These are phyloP conservation scores for Micropterix aruncella DNA, from an alignment of 2,888 invertebrate species.

Conservation along the genomic window DNA sequence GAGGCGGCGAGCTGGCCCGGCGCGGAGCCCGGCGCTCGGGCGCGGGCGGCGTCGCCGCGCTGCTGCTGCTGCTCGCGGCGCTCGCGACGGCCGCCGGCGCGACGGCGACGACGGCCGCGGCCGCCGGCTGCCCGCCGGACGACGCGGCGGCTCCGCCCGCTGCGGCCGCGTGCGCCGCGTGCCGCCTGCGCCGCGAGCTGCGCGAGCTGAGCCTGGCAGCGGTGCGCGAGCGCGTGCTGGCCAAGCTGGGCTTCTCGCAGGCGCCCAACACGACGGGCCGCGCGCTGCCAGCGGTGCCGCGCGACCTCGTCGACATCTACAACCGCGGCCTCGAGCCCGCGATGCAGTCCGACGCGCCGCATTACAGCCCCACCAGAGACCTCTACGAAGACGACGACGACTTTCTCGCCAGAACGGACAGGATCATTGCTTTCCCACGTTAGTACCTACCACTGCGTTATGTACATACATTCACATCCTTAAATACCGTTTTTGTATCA, in stretches of 20 bases:
- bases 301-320: conserved; percentile 36
- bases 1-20: conserved; percentile 29
- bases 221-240: conserved; percentile 49
- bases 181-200: conserved; percentile 40
- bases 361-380: conserved; percentile 24
- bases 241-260: conserved; percentile 44
- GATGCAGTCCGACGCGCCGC: conserved; percentile 32
- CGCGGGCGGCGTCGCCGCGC: conserved; percentile 36
- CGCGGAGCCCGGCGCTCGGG: conserved; percentile 36
- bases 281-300: conserved; percentile 41
- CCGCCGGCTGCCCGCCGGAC: conserved; percentile 17
- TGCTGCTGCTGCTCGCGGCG: conserved; percentile 11
- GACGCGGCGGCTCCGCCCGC: conserved; percentile 22
- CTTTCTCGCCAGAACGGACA: conserved; percentile 52
- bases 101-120: conserved; percentile 18
- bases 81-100: conserved; percentile 4
- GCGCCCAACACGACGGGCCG: conserved; percentile 50
- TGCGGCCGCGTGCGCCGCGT: conserved; percentile 34
- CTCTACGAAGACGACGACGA: conserved; percentile 45
- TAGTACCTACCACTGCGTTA: conserved; percentile 35
- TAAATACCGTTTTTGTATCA: too few species aligned
- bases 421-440: conserved; percentile 55
- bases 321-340: conserved; percentile 17
- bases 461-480: too few species aligned
- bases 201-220: conserved; percentile 45